A percentile compares a stretch with the other conserved stretches of the same genome.
These are phyloP conservation scores for Allolobophora icterica DNA, from an alignment of 2,888 invertebrate species.

Conservation along the genomic window DNA sequence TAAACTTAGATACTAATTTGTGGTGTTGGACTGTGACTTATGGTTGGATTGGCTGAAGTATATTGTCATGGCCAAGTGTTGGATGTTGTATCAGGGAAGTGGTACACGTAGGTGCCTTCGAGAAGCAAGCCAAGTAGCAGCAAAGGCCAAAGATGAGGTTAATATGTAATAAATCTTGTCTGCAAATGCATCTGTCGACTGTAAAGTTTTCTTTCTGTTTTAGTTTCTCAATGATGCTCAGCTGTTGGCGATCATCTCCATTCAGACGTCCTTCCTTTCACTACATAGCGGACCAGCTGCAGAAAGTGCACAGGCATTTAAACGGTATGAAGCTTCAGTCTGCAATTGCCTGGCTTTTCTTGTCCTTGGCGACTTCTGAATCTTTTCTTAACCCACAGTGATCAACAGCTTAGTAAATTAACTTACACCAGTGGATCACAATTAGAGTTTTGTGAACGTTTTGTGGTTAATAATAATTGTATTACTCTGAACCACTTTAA, in stretches of 20 bases:
- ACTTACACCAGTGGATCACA: too few species aligned
- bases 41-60: too few species aligned
- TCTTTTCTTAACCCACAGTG: background rate
- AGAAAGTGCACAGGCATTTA: background rate
- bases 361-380: background rate
- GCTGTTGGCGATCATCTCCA: constrained; percentile 15
- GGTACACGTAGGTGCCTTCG: background rate
- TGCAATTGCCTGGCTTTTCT: background rate
- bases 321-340: background rate
- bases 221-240: constrained; percentile 7
- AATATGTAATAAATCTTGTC: background rate
- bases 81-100: background rate
- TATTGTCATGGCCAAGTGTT: background rate
- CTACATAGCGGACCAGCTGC: background rate
- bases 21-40: too few species aligned
- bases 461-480: background rate
- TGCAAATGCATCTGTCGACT: background rate
- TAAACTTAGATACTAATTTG: too few species aligned
- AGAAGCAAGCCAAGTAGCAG: background rate
- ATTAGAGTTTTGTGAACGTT: background rate
- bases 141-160: background rate
- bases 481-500: background rate
- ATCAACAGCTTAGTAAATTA: background rate
- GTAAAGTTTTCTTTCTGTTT: background rate
- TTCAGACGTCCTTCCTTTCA: constrained; percentile 13